Evolutionary conservation across 2,113 vertebrate species (phyloP), one percentile per base, ranked within the genome.

Genomic region (Paralichthys olivaceus): DNA sequence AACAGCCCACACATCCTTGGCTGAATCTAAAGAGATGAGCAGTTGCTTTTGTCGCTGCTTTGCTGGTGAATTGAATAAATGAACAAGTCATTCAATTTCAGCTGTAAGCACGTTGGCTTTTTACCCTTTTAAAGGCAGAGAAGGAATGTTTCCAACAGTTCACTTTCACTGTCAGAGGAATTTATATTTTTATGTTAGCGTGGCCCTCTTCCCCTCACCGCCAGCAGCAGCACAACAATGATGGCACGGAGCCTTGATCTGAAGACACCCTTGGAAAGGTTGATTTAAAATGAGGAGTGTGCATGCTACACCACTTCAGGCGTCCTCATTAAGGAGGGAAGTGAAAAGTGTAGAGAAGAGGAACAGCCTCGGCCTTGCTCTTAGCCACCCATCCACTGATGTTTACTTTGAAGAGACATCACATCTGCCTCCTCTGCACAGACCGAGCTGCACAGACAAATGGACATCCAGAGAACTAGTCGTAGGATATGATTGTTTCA

Each of bases 61-160:
- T 80, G 63, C 77, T 78, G 86, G 70, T 84, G 86, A 85, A 90
- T 85, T 89, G 84, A 86, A 90, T 89, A 90, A 87, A 86, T 87
- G 86, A 88, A 86, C 85, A 72, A 77, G 80, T 71, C 76, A 75
- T 82, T 89, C 63, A 85, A 58, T 71, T 40, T 63, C 54, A 80
- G 84, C 84, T 60, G 53, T 17, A 19, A 61, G 62, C 37, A 6
- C 11, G 34, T 59, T 80, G 81, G 72, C 79, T 85, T 85, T 85
- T 76, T 85, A 81, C 75, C 74, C 69, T 77, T 69, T 83, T 74
- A 71, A 80, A 69, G 37, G 68, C 65, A 55, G 14, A 66, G 61
- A 84, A 72, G 79, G 73, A 89, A 85, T 67, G 34, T 70, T 88
- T 86, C 72, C 72, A 87, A 72, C 80, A 54, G 80, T 81, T 85